phyloP scores from a whole-genome alignment of 2,888 invertebrate genomes.

The Drosophila austrosaltans region DNA sequence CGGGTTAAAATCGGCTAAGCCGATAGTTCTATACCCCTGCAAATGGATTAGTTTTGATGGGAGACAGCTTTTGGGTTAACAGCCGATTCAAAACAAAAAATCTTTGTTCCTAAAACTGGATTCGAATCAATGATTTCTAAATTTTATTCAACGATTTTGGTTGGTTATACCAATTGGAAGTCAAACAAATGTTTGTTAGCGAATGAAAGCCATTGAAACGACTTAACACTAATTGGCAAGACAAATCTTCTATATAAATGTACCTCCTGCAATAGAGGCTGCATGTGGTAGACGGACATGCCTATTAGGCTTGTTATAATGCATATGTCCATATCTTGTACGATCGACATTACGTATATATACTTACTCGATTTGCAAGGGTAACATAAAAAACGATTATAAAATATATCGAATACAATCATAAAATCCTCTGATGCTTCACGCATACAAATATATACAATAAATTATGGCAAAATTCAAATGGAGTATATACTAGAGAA shows the following conservation, averaged over 20 bases:
- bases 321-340: background rate
- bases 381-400: constrained; percentile 17
- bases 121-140: background rate
- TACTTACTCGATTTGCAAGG: constrained; percentile 15
- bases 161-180: constrained; percentile 3
- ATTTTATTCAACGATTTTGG: background rate
- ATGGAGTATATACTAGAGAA: constrained; percentile 42
- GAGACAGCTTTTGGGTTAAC: background rate
- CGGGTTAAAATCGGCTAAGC: background rate
- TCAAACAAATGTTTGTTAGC: background rate
- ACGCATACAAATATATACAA: constrained; percentile 61
- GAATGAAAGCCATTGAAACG: too few relatives aligned
- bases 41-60: background rate
- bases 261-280: too few relatives aligned
- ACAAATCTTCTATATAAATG: too few relatives aligned
- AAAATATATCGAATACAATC: constrained; percentile 46
- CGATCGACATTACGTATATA: background rate
- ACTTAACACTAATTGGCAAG: too few relatives aligned
- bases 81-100: background rate
- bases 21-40: background rate
- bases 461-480: constrained; percentile 68
- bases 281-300: too few relatives aligned
- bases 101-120: too few relatives aligned
- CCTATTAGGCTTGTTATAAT: background rate
- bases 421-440: constrained; percentile 20